Percentiles rank a stretch among this genome's conserved stretches.
Conservation (phyloP, 2,113 vertebrate genomes). For the Apaloderma vittatum region DNA sequence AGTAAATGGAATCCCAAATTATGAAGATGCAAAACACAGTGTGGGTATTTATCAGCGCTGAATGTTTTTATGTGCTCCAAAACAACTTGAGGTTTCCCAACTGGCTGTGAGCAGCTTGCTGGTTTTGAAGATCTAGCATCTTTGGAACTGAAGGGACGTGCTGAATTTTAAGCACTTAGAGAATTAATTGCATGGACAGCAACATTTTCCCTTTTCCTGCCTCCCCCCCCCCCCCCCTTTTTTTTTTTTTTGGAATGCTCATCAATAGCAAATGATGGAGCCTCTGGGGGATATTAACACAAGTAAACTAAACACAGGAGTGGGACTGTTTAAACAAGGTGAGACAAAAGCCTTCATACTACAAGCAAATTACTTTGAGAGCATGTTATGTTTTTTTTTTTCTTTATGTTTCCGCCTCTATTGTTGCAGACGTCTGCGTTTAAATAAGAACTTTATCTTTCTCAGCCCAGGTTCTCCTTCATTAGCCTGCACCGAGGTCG, state of each 20-base stretch:
- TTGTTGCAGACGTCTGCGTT: neutral
- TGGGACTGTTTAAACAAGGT: conserved; percentile 53
- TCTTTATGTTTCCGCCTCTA: conserved; percentile 2
- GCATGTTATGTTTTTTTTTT: neutral
- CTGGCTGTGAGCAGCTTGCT: conserved; percentile 64
- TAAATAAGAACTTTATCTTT: conserved; percentile 22
- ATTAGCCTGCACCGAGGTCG: neutral
- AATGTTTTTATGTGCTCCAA: conserved; percentile 62
- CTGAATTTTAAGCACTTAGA: conserved; percentile 58
- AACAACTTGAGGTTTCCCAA: conserved; percentile 51
- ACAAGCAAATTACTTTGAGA: conserved; percentile 30
- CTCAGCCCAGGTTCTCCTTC: neutral
- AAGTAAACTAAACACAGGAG: conserved; percentile 61
- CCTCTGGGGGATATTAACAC: conserved; percentile 51
- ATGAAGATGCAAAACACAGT: conserved; percentile 62
- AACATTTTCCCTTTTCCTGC: neutral
- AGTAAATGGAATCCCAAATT: conserved; percentile 54
- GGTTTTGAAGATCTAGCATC: conserved; percentile 72
- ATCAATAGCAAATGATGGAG: conserved; percentile 70
- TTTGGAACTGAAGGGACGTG: conserved; percentile 63
- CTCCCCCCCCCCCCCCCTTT: neutral
- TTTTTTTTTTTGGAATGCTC: conserved; percentile 6
- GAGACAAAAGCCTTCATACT: conserved; percentile 14
- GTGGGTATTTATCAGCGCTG: conserved; percentile 59
- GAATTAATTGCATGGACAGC: conserved; percentile 52